Evolutionary conservation across 2,113 vertebrate species (phyloP).

Genomic region (Zosterops pallidus): DNA sequence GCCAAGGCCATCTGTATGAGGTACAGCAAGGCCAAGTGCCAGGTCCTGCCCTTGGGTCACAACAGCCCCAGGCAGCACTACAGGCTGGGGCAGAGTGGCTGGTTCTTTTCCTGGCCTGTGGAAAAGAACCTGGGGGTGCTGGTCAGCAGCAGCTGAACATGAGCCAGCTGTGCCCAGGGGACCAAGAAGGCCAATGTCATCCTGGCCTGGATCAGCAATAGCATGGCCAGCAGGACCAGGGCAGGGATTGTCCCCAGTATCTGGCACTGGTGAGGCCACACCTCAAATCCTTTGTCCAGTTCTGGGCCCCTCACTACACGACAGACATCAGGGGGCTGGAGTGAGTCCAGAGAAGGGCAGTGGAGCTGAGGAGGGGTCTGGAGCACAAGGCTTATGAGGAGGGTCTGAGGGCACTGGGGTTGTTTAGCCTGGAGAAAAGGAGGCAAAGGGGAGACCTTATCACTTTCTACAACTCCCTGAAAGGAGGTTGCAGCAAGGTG

Average conservation of each 20-base stretch:
- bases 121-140: background rate
- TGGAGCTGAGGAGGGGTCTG: fast-evolving
- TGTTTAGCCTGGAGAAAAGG: background rate
- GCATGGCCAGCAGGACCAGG: background rate
- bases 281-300: background rate
- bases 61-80: background rate
- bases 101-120: fast-evolving
- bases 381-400: background rate
- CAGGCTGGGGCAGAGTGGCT: background rate
- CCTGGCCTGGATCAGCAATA: background rate
- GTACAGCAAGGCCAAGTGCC: background rate
- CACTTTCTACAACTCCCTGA: background rate
- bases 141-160: background rate
- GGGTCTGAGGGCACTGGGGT: background rate
- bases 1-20: background rate
- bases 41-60: background rate
- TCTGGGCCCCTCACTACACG: background rate
- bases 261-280: fast-evolving
- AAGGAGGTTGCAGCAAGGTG: fast-evolving
- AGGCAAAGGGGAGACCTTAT: background rate
- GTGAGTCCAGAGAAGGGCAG: fast-evolving
- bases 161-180: background rate
- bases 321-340: background rate
- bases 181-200: background rate
- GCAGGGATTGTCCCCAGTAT: background rate